Evolutionary conservation across 2,113 vertebrate species (phyloP), one percentile per base, ranked within the genome.

Genomic region (Psilopsiagon aymara): DNA sequence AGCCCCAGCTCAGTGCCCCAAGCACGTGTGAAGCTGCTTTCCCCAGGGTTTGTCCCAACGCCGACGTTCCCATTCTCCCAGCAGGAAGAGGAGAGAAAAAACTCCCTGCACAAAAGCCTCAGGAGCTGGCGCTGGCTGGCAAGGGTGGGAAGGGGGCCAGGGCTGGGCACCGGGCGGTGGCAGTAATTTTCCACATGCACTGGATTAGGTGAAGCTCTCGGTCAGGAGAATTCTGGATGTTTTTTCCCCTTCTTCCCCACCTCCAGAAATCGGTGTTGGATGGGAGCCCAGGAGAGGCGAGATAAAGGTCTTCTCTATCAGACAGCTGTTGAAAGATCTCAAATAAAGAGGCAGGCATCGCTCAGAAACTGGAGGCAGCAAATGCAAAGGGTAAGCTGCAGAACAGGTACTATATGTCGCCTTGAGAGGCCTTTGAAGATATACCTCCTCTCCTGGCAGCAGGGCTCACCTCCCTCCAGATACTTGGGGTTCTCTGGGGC

Each of bases 221-320:
- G 88, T 90, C 88, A 92, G 88, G 80, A 96, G 86, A 91, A 86
- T 90, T 90, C 60, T 88, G 68, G 0, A 17, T 64, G 77, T 67
- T 78, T 84, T 69, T 71, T 10, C 8, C 62, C 51, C 43, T 91
- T 71, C 83, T 93, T 93, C 92, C 76, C 69, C 71, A 92, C 77
- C 88, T 94, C 86, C 66, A 41, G 83, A 93, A 86, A 47, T 53
- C 0, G 0, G 52, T n/a, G 57, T 35, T 96, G 94, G 96, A 96
- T 76, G 69, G 33, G 49, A 93, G 95, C 96, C 94, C 31, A 0
- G 88, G 68, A 83, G 69, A 93, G 76, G 88, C 47, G 28, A 94
- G 95, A 96, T 95, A 96, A 96, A 95, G 92, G 95, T 94, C 95
- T 95, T 75, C 92, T 79, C 94, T 93, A 91, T 94, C 94, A 95